Conservation (phyloP, 2,113 vertebrate genomes). For the Cettia cetti region DNA sequence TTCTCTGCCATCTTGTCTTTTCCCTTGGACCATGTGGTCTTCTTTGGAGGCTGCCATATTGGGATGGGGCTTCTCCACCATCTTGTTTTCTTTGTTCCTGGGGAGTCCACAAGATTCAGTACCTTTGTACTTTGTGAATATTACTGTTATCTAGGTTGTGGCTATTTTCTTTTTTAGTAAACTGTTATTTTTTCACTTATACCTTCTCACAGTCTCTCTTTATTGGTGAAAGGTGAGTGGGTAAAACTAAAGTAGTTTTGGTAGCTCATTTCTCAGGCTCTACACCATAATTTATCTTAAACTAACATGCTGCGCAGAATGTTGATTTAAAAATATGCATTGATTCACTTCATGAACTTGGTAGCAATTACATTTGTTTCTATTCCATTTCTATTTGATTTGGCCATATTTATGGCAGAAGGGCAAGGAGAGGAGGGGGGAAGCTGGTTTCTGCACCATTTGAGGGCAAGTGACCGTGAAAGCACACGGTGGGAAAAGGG, state of each 20-base stretch:
- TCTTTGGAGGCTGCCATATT: not conserved
- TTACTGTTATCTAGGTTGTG: not conserved
- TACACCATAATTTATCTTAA: not conserved
- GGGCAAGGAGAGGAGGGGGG: not conserved
- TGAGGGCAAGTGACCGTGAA: not conserved
- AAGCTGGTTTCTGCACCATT: not conserved
- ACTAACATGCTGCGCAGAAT: not conserved
- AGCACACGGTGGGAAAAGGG: not conserved
- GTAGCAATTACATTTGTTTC: not conserved
- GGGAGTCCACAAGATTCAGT: not conserved
- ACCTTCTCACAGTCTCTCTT: not conserved
- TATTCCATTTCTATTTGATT: not conserved
- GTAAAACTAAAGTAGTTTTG: not conserved
- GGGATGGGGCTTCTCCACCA: not conserved
- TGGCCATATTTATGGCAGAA: not conserved
- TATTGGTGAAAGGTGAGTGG: not conserved
- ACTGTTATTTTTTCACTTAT: not conserved
- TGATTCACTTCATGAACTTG: not conserved
- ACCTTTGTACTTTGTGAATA: not conserved
- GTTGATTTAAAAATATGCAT: not conserved
- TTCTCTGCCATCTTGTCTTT: not conserved
- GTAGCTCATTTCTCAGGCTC: not conserved
- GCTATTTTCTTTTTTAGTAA: not conserved
- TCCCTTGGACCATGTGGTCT: accelerated
- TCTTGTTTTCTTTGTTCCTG: not conserved